Evolutionary conservation across 1,140 invertebrate species (phyloP).

Genomic region (Coptotermes formosanus): DNA sequence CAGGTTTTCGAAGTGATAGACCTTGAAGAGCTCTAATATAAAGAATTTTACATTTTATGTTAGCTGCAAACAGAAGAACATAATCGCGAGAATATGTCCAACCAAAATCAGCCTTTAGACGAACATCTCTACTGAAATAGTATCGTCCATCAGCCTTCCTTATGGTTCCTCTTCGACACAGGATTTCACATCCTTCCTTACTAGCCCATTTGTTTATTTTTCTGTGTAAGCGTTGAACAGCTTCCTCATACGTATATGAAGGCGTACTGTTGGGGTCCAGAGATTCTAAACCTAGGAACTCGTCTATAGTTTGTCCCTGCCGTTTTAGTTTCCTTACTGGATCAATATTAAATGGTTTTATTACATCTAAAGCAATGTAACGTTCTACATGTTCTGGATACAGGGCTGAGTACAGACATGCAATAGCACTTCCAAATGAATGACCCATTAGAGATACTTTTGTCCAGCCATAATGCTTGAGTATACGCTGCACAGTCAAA

Average conservation of each 20-base stretch:
- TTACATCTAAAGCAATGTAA: slow-evolving; percentile 60
- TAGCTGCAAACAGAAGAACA: slow-evolving; percentile 48
- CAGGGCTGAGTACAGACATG: slow-evolving; percentile 55
- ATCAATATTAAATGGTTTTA: slow-evolving; percentile 53
- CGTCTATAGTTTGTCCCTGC: slow-evolving; percentile 46
- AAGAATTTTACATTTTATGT: slow-evolving; percentile 30
- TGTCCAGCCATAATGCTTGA: slow-evolving; percentile 65
- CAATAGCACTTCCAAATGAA: slow-evolving; percentile 63
- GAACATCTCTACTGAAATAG: slow-evolving; percentile 59
- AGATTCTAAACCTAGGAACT: slow-evolving; percentile 50
- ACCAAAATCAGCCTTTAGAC: slow-evolving; percentile 52
- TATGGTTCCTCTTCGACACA: slow-evolving; percentile 57
- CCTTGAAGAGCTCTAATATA: slow-evolving; percentile 28
- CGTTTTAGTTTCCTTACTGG: slow-evolving; percentile 38
- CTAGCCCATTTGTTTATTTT: slow-evolving; percentile 53
- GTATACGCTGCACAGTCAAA: slow-evolving; percentile 55
- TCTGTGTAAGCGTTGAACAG: slow-evolving; percentile 53
- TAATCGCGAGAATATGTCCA: slow-evolving; percentile 51
- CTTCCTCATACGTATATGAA: slow-evolving; percentile 58
- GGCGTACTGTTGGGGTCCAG: slow-evolving; percentile 53
- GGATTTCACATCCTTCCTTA: slow-evolving; percentile 52
- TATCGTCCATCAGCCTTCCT: slow-evolving; percentile 56
- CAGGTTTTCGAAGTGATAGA: slow-evolving; percentile 11
- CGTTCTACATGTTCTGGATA: slow-evolving; percentile 61
- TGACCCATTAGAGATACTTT: slow-evolving; percentile 67